A percentile compares a stretch with the other conserved stretches of the same genome.
Conservation (phyloP, 1,140 invertebrate genomes). For the Pseudobourletiella spinata region DNA sequence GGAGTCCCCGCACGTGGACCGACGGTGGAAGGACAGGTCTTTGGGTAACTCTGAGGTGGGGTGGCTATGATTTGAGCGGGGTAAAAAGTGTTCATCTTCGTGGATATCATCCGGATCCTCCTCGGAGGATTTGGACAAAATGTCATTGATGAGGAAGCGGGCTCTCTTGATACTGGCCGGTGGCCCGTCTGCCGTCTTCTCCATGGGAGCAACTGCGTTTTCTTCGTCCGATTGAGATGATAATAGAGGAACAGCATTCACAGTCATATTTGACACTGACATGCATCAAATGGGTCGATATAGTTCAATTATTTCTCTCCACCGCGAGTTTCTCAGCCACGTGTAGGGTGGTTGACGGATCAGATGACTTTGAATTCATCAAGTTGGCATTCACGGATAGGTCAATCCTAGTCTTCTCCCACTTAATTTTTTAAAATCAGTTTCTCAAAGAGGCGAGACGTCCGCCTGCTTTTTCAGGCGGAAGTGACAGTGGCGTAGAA, state of each 20-base stretch:
- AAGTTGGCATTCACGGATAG: no score
- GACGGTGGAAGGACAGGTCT: constrained; percentile 30
- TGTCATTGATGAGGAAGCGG: constrained; percentile 35
- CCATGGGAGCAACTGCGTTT: constrained; percentile 17
- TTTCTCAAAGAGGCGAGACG: no score
- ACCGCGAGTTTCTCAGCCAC: no score
- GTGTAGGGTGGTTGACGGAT: no score
- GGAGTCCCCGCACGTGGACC: constrained; percentile 30
- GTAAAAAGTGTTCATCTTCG: constrained; percentile 13
- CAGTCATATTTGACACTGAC: constrained; percentile 33
- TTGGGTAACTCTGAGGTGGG: constrained; percentile 28
- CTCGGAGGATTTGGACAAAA: constrained; percentile 26
- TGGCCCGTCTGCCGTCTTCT: constrained; percentile 20
- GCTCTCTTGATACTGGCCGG: constrained; percentile 32
- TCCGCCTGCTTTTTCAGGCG: no score
- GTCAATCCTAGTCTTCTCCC: no score
- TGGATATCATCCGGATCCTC: constrained; percentile 9
- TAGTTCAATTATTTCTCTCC: no score
- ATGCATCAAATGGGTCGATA: neutral
- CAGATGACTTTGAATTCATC: no score
- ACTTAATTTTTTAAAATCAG: no score
- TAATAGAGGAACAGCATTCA: constrained; percentile 32
- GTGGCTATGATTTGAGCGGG: constrained; percentile 8
- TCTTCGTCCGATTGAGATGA: constrained; percentile 25
- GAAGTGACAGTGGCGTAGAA: no score